Evolutionary conservation across 2,888 invertebrate species (phyloP).

Genomic region (Aleiodes testaceus): DNA sequence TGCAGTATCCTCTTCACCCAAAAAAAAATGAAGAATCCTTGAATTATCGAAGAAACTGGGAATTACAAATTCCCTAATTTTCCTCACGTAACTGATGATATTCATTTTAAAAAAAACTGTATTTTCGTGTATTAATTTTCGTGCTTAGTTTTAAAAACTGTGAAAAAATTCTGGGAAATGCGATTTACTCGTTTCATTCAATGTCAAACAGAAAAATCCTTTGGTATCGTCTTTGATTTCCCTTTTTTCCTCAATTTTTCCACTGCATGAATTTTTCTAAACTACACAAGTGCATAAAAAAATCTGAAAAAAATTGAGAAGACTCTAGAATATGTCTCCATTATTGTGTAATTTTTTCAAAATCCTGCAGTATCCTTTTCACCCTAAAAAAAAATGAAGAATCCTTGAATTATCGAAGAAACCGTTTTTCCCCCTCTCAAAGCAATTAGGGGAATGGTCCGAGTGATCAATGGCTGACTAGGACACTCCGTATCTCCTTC

Average conservation of each 20-base stretch:
- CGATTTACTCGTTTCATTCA: constrained; percentile 23
- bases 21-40: too few relatives aligned
- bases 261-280: too few relatives aligned
- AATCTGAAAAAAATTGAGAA: too few relatives aligned
- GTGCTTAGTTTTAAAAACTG: neutral
- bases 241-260: too few relatives aligned
- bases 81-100: neutral
- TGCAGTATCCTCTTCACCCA: too few relatives aligned
- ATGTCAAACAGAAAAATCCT: constrained; percentile 30
- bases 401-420: too few relatives aligned
- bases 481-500: constrained; percentile 65
- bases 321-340: too few relatives aligned
- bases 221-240: constrained; percentile 2
- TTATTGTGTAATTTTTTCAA: neutral
- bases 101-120: too few relatives aligned
- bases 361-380: neutral
- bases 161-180: neutral
- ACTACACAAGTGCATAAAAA: too few relatives aligned
- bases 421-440: constrained; percentile 20
- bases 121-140: too few relatives aligned
- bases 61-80: neutral
- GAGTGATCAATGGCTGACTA: constrained; percentile 65
- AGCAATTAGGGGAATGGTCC: constrained; percentile 67
- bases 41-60: too few relatives aligned
- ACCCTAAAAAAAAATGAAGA: neutral